Percentiles rank a stretch among this genome's conserved stretches.
Conservation (phyloP, 2,113 vertebrate genomes). For the Notarius lentiginosus region DNA sequence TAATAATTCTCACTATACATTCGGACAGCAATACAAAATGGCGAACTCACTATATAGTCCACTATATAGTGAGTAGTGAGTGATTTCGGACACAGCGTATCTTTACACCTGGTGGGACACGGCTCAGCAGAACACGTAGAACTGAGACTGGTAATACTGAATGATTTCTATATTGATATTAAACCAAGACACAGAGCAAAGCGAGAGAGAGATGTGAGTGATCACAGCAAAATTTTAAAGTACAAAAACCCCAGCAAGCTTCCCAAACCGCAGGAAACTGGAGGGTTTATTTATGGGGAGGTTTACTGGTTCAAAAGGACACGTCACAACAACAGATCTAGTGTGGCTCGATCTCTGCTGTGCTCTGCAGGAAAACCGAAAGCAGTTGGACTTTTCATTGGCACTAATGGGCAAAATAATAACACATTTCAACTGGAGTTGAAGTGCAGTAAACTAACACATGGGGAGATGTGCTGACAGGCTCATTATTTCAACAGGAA, state of each 20-base stretch:
- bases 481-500: conserved; percentile 34
- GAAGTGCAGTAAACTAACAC: conserved; percentile 21
- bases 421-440: conserved; percentile 14
- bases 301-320: conserved; percentile 30
- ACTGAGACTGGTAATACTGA: conserved; percentile 58
- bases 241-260: conserved; percentile 14
- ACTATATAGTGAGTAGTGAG: too few relatives aligned
- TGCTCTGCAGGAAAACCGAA: conserved; percentile 17
- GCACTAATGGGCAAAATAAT: conserved; percentile 37
- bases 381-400: conserved; percentile 16
- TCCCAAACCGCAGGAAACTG: background rate
- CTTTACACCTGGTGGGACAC: background rate
- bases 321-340: conserved; percentile 18
- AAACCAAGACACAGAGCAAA: conserved; percentile 52
- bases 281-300: conserved; percentile 26
- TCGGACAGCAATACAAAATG: too few relatives aligned
- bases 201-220: background rate
- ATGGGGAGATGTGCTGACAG: conserved; percentile 16
- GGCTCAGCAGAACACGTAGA: conserved; percentile 39
- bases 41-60: too few relatives aligned
- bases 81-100: too few relatives aligned
- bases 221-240: conserved; percentile 7
- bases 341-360: conserved; percentile 1
- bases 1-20: too few relatives aligned
- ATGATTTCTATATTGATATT: conserved; percentile 72